Evolutionary conservation across 2,888 invertebrate genomes (phyloP).

Genomic region (Helleia helle): DNA sequence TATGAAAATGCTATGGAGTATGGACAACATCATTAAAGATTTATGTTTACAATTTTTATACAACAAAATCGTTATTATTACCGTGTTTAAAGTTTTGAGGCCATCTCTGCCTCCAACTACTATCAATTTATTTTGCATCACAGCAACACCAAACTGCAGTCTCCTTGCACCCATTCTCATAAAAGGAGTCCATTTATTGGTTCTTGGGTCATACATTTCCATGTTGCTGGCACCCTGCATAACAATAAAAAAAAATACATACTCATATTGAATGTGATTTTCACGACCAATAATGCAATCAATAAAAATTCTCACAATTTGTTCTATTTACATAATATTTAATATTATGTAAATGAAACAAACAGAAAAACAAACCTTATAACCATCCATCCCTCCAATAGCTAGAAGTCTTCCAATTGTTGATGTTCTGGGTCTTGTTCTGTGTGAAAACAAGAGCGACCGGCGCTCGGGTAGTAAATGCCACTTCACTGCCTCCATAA

Average conservation of each 20-base stretch:
- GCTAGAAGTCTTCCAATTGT: constrained; percentile 91
- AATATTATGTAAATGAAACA: no score
- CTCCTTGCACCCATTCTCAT: constrained; percentile 86
- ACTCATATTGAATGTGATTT: no score
- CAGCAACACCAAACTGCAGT: constrained; percentile 93
- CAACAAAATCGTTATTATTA: no score
- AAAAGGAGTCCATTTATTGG: constrained; percentile 84
- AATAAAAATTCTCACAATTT: neutral
- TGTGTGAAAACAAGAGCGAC: constrained; percentile 81
- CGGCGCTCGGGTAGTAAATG: constrained; percentile 91
- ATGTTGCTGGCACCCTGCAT: constrained; percentile 87
- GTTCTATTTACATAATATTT: neutral
- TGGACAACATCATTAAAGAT: no score
- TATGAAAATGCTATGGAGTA: no score
- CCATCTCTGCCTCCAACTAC: constrained; percentile 95
- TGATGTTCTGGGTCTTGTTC: constrained; percentile 92
- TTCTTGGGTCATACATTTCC: constrained; percentile 89
- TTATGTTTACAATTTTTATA: no score
- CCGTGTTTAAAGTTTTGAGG: constrained; percentile 93
- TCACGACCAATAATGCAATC: no score
- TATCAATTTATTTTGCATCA: constrained; percentile 85
- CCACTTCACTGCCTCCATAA: constrained; percentile 96
- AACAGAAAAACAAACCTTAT: constrained; percentile 70
- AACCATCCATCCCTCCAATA: constrained; percentile 94
- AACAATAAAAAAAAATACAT: no score